Base-by-base conservation (phyloP, 2,113 vertebrate genomes). In the Salvator merianae region DNA sequence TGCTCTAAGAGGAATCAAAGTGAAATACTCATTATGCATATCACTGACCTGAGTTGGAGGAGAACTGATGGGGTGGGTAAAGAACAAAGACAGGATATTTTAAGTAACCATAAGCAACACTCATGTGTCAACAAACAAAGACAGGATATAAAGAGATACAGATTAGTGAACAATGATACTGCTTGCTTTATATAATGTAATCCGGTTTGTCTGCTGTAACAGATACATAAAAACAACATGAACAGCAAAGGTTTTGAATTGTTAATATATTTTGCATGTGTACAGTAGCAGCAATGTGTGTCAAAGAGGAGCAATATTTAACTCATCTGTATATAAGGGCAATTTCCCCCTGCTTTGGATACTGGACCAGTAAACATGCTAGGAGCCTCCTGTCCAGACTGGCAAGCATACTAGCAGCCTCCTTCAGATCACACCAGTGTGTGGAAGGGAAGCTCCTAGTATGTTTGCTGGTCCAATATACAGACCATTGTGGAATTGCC, bases 101-200 rank as follows among this genome's bases (percentile, higher is more conserved):
- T 89, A 93, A 93, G 92, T 88, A 91, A 88, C 86, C 88, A 87
- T 91, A 90, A 91, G 91, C 84, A 88, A 94, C 84, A 87, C 84
- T 94, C 68, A n/a, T 90, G 86, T 88, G 90, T 87, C 90, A 91
- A 88, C 91, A 90, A 92, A 92, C 78, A 82, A 80, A 88, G 90
- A 92, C 86, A 38, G 79, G 92, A 90, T 94, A 91, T 89, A 91
- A 91, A 90, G 91, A 92, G 92, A 92, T 93, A 94, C 93, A 93
- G 93, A 93, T 94, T 94, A 92, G 90, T 82, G 84, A 82, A 92
- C 84, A 90, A 82, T 88, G 94, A 91, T 88, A 91, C 1, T 5
- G 83, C 88, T 91, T 93, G 84, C 87, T 92, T 93, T 93, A 93
- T 62, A 91, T 88, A 90, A 24, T 87, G 88, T 93, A 93, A 94